Conservation (phyloP, 2,797 vertebrate species). For the Centroberyx gerrardi region DNA sequence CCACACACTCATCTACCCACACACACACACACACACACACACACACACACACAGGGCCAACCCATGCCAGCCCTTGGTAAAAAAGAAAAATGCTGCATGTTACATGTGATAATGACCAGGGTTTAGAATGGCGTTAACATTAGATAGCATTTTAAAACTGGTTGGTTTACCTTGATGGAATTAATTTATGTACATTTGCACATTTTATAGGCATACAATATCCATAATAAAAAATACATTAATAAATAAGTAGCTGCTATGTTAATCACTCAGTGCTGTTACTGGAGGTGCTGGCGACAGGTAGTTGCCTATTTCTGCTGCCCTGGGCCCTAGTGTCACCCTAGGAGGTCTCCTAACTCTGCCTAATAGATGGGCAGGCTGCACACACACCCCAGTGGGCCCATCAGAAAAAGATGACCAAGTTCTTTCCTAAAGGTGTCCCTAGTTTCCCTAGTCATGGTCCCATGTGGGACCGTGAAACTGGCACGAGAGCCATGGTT, state of each 20-base stretch:
- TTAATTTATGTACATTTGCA: too few species aligned
- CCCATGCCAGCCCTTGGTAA: not conserved
- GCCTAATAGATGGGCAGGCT: slow-evolving; percentile 8
- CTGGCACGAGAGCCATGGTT: slow-evolving; percentile 54
- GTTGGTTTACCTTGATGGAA: too few species aligned
- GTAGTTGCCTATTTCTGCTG: not conserved
- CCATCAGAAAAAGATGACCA: slow-evolving; percentile 32
- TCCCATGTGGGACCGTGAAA: slow-evolving; percentile 45
- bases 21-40: slow-evolving; percentile 11
- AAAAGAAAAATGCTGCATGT: too few species aligned
- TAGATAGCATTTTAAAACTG: too few species aligned
- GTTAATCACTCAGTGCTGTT: too few species aligned
- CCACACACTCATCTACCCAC: slow-evolving; percentile 57
- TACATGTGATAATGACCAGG: too few species aligned
- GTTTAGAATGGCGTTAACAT: too few species aligned
- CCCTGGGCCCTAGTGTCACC: not conserved
- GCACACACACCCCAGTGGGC: slow-evolving; percentile 18
- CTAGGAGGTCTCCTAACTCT: not conserved
- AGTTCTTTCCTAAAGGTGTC: slow-evolving; percentile 11
- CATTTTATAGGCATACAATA: too few species aligned
- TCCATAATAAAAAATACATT: too few species aligned
- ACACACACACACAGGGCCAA: slow-evolving; percentile 47
- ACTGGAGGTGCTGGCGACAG: not conserved
- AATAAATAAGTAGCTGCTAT: too few species aligned
- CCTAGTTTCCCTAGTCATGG: not conserved